Evolutionary conservation across 2,888 invertebrate species (phyloP), one percentile per base, ranked within the genome.

Genomic region (Ophioninae sp.): DNA sequence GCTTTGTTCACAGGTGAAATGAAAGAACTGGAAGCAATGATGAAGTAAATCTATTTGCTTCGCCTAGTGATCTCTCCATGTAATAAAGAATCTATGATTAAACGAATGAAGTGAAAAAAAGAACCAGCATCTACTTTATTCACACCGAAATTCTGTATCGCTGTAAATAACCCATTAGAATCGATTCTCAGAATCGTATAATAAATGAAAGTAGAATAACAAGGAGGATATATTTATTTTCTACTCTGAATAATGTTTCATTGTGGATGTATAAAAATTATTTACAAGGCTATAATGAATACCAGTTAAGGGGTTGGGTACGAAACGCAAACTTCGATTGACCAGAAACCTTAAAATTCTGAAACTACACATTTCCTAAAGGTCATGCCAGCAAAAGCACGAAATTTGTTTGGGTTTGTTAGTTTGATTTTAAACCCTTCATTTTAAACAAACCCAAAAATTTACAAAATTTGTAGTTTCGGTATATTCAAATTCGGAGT

Each of bases 1-100:
- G 72, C 85, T 69, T 85, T 86, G 88, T 88, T 64, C 79, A 88
- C 94, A 94, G 94, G 92, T 10, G 94, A 94, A 91, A 78, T 93
- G 30, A 94, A 94, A 86, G 13, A 41, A 7, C 85, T 86, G 7
- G 86, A 85, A 79, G 71, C 58, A 37, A 63, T 75, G 58, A 63
- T 86, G 77, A 85, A 83, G 68, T 85, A 77, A 56, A 78, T 7
- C 37, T 17, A 22, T 23, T 61, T 41, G n/a, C 69, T 72, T 80
- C 64, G 37, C 23, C 63, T 85, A 85, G 85, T 85, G 80, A 68
- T 39, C 78, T 81, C 77, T 64, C 51, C 81, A 56, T 74, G 76
- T 81, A 77, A 78, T 58, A 51, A 81, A 75, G 44, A 71, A 22
- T 69, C 65, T 82, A 76, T 20, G 51, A 79, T 79, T 67, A 61